These are phyloP conservation scores for Bryconaethiops microstoma DNA, from an alignment of 2,797 vertebrate species.

Conservation along the genomic window DNA sequence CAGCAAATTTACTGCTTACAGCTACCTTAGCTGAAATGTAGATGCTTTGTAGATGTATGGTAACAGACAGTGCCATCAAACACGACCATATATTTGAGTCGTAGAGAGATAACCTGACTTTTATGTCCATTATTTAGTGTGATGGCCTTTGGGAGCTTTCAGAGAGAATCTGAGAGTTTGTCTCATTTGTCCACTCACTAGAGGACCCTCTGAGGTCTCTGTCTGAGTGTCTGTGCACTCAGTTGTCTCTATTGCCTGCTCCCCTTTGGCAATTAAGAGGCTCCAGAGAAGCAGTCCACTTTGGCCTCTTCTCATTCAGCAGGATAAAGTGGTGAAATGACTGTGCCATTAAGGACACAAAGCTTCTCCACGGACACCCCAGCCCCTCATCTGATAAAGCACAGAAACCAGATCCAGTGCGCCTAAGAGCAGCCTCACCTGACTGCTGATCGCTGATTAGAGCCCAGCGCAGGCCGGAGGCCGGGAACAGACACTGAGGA, in stretches of 20 bases:
- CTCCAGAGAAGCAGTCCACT: slow-evolving; percentile 66
- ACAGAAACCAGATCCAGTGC: slow-evolving; percentile 76
- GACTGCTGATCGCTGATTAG: slow-evolving; percentile 60
- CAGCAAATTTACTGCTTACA: slow-evolving; percentile 37
- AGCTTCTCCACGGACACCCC: slow-evolving; percentile 72
- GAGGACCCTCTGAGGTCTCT: slow-evolving; percentile 43
- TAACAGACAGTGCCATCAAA: slow-evolving; percentile 27
- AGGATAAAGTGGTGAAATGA: slow-evolving; percentile 72
- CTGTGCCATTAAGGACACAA: slow-evolving; percentile 77
- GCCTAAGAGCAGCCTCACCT: slow-evolving; percentile 61
- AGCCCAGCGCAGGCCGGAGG: slow-evolving; percentile 56
- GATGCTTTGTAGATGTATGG: slow-evolving; percentile 18
- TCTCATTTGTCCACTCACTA: slow-evolving; percentile 45
- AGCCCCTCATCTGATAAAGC: slow-evolving; percentile 74
- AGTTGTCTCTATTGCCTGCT: slow-evolving; percentile 57
- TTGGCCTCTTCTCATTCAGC: slow-evolving; percentile 60
- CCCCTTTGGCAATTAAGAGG: slow-evolving; percentile 71
- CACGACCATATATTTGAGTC: slow-evolving; percentile 34
- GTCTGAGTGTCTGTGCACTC: slow-evolving; percentile 50
- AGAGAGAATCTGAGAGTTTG: slow-evolving; percentile 43
- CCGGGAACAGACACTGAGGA: slow-evolving; percentile 21
- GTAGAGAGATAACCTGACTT: slow-evolving; percentile 33
- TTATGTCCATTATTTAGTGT: slow-evolving; percentile 36
- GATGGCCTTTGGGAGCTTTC: slow-evolving; percentile 33
- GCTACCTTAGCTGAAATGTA: slow-evolving; percentile 24